Evolutionary conservation across 2,888 invertebrate genomes (phyloP).

Genomic region (Maniola hyperantus): DNA sequence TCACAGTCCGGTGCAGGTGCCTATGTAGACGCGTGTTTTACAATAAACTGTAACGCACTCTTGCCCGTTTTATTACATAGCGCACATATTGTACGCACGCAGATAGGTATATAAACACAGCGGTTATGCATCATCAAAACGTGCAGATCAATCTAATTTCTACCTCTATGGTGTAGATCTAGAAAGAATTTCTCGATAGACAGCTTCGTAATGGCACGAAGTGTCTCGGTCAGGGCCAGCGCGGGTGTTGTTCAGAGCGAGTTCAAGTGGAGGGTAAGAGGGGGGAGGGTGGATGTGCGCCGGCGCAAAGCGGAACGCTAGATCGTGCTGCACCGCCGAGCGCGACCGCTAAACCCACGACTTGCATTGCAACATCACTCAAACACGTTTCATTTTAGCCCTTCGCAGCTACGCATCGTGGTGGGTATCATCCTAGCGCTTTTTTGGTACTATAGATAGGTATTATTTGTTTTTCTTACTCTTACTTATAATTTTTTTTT

Average conservation of each 20-base stretch:
- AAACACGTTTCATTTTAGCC: constrained; percentile 45
- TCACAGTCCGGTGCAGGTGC: too few species aligned
- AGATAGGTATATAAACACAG: background rate
- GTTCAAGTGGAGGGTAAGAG: constrained; percentile 44
- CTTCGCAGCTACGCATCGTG: constrained; percentile 30
- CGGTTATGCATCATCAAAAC: constrained; percentile 7
- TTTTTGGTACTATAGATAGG: background rate
- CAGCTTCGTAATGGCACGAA: constrained; percentile 75
- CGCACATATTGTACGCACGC: too few species aligned
- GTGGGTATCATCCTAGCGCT: constrained; percentile 1
- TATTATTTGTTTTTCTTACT: background rate
- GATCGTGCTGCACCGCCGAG: constrained; percentile 81
- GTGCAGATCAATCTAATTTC: too few species aligned
- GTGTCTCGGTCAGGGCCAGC: constrained; percentile 81
- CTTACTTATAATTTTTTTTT: background rate
- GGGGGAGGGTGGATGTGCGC: constrained; percentile 53
- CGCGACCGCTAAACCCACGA: constrained; percentile 77
- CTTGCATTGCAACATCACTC: constrained; percentile 77
- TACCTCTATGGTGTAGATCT: too few species aligned
- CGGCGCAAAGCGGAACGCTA: constrained; percentile 78
- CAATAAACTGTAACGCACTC: too few species aligned
- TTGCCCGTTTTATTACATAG: too few species aligned
- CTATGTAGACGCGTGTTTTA: too few species aligned
- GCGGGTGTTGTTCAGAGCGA: constrained; percentile 42
- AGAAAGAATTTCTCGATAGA: constrained; percentile 65